Base-by-base conservation (phyloP, 2,888 invertebrate species). In the Stictocephala bisonia region DNA sequence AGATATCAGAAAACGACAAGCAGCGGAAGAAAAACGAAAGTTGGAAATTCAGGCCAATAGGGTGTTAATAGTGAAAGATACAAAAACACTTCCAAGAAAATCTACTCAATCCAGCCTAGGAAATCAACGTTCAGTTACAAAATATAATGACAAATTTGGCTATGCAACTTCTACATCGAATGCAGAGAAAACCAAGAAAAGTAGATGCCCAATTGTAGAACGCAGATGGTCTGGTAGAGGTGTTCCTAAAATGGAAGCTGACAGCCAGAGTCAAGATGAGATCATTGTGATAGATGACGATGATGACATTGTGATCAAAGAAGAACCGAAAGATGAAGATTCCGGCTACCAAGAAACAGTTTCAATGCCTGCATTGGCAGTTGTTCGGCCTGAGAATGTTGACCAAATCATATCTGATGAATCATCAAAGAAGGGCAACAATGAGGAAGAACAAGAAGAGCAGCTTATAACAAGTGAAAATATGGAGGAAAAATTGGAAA, bases 241-340 rank as follows among this genome's bases (percentile, higher is more conserved):
- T 7, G 64, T 64, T 13, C 24, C 44, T n/a, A 64, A 44, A 20
- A 64, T 64, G 64, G 64, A 64, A 22, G 64, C 64, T 15, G 64
- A 64, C 44, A 64, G 64, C 27, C 64, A 64, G 27, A 64, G 64
- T 64, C 64, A 64, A 24, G 64, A 64, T 22, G 64, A 64, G 41
- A 64, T 64, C 3, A 41, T 44, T 7, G 64, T 60, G 22, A 60
- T 60, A 4, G 31, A 60, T n/a, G 40, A 40, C 40, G 31, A 35
- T 20, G 60, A 60, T 20, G 60, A 60, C 60, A 29, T 44, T 44
- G 15, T n/a, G 15, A 9, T 15, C 4, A 15, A 44, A 15, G 11
- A 7, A n/a, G 44, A 44, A 44, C 4, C 48, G 15, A 15, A 15
- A 11, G 18, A 15, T n/a, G 51, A 6, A 6, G 58, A 58, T 26